Evolutionary conservation across 2,113 vertebrate species (phyloP).

Genomic region (Morphnarchus princeps): DNA sequence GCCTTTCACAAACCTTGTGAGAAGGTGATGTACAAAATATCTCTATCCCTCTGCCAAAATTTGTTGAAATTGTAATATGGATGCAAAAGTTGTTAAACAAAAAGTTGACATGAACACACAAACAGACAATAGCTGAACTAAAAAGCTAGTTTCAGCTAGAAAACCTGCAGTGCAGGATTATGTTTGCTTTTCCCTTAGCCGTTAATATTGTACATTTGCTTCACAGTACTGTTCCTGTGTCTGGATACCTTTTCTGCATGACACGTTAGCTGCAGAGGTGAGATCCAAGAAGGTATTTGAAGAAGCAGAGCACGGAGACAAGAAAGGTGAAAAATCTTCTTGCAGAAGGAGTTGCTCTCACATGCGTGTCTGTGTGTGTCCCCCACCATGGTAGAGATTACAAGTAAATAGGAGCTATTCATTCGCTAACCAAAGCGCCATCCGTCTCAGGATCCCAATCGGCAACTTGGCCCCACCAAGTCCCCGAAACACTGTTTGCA

Average conservation of each 20-base stretch:
- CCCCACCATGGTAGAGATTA: background rate
- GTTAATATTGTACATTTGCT: background rate
- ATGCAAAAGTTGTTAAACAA: background rate
- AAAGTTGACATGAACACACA: background rate
- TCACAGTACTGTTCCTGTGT: background rate
- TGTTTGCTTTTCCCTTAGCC: background rate
- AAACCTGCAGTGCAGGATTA: background rate
- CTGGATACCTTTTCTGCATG: background rate
- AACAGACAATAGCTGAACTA: background rate
- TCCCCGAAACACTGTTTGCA: constrained; percentile 36
- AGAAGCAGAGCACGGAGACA: background rate
- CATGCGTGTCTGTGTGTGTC: background rate
- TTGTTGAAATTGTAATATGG: background rate
- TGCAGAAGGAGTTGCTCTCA: background rate
- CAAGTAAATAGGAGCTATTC: background rate
- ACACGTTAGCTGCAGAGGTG: background rate
- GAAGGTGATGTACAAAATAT: background rate
- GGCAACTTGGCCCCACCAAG: background rate
- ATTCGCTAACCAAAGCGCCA: background rate
- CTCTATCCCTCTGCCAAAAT: background rate
- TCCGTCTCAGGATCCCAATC: background rate
- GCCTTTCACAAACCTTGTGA: background rate
- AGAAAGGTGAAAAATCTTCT: background rate
- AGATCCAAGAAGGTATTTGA: background rate
- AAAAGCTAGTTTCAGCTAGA: background rate